Evolutionary conservation across 2,797 vertebrate genomes (phyloP).

Genomic region (Anniella stebbinsi): DNA sequence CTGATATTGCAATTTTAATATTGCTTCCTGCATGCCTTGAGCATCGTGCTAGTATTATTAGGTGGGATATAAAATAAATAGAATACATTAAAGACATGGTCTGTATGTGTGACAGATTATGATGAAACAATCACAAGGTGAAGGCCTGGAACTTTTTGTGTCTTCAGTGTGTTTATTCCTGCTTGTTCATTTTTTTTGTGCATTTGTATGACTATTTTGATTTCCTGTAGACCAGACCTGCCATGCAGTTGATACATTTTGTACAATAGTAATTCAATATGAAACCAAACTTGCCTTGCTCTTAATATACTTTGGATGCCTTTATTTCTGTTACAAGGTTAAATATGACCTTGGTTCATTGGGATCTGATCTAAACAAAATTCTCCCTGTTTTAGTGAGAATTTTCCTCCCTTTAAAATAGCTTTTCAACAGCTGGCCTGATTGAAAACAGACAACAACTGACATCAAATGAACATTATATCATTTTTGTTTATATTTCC

Average conservation of each 20-base stretch:
- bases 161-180: not conserved
- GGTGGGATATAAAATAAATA: not conserved
- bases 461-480: constrained; percentile 68
- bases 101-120: not conserved
- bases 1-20: not conserved
- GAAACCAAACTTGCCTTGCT: constrained; percentile 54
- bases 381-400: constrained; percentile 63
- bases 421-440: constrained; percentile 55
- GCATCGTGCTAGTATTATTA: not conserved
- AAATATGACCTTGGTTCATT: constrained; percentile 62
- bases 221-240: not conserved
- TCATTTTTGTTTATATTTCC: constrained; percentile 76
- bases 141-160: not conserved
- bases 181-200: not conserved
- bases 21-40: not conserved
- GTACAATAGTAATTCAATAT: constrained; percentile 60
- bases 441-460: constrained; percentile 72
- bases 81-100: not conserved
- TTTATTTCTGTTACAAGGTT: constrained; percentile 70
- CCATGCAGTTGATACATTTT: constrained; percentile 52
- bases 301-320: constrained; percentile 66
- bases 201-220: constrained; percentile 11
- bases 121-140: not conserved
- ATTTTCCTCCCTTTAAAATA: constrained; percentile 13
- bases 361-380: constrained; percentile 57